phyloP scores from a whole-genome alignment of 2,888 invertebrate species.

The Fissipunctia ypsillon region DNA sequence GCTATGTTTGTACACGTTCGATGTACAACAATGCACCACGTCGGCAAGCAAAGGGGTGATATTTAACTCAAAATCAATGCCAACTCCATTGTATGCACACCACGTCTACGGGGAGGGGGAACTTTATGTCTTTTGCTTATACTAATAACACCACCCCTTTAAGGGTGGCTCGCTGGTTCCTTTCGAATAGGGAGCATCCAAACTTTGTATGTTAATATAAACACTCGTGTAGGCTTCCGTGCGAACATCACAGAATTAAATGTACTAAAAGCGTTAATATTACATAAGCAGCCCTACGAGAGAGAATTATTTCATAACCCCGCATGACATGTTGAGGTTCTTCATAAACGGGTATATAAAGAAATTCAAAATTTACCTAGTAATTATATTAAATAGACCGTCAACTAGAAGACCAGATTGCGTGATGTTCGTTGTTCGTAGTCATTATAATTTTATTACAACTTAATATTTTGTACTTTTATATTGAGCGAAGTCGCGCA shows the following conservation, averaged over 20 bases:
- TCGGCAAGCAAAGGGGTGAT: conserved; percentile 82
- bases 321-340: conserved; percentile 59
- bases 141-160: conserved; percentile 87
- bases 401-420: conserved; percentile 29
- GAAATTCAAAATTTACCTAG: conserved; percentile 53
- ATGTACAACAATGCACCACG: conserved; percentile 75
- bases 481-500: background rate
- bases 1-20: conserved; percentile 82
- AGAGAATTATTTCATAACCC: conserved; percentile 75
- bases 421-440: conserved; percentile 1
- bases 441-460: background rate
- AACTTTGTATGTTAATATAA: conserved; percentile 89
- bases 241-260: conserved; percentile 82
- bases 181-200: conserved; percentile 81
- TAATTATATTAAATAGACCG: conserved; percentile 52
- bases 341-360: conserved; percentile 71
- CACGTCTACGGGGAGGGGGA: conserved; percentile 82
- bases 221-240: conserved; percentile 85
- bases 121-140: conserved; percentile 88
- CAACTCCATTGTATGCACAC: conserved; percentile 87
- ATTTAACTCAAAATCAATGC: conserved; percentile 89
- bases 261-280: conserved; percentile 82
- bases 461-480: background rate
- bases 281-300: conserved; percentile 75
- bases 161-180: conserved; percentile 86